Base-by-base conservation (phyloP, 2,113 vertebrate species). In the Silurus meridionalis region DNA sequence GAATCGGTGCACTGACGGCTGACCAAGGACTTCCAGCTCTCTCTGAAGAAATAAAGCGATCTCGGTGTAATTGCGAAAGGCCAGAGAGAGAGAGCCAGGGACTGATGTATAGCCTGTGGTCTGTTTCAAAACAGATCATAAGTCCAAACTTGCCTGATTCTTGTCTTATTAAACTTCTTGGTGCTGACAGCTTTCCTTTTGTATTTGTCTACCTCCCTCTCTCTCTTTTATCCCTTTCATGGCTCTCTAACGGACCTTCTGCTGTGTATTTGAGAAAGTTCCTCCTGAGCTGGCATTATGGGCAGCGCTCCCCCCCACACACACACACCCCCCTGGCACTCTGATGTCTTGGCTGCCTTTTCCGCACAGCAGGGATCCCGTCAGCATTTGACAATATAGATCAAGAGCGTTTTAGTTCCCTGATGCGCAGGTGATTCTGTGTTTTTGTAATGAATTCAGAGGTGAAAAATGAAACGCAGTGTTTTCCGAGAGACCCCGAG, bases 21-120 rank as follows among this genome's bases (percentile, higher is more conserved):
- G 83, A 86, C 86, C 85, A 77, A 83, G 57, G 83, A 82, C 66
- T 69, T 80, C 79, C 85, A 82, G 82, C 25, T 64, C 88, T 77
- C 85, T 87, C 84, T 25, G 46, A 60, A 89, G 85, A 91, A 89
- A 88, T 88, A 89, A 91, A 90, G 82, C 82, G 88, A 87, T 90
- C 83, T 88, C 82, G 78, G 80, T 90, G 85, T 87, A 88, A 89
- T 92, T 87, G 84, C 77, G 87, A 90, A 88, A 82, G 69, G 84
- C 60, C 85, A 88, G 89, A 69, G 88, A 86, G 88, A 86, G 6
- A 23, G 21, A n/a, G 14, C 37, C 80, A 19, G 66, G 23, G 77
- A 82, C 69, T 21, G 37, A 63, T 80, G 25, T 80, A 13, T n/a
- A 8, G 28, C 55, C 75, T 80, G 25, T 6, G 23, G 11, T 53